Percentiles rank a stretch among this genome's conserved stretches.
These are phyloP conservation scores for Thomomys bottae DNA, from an alignment of 2,113 vertebrate species.

Conservation along the genomic window DNA sequence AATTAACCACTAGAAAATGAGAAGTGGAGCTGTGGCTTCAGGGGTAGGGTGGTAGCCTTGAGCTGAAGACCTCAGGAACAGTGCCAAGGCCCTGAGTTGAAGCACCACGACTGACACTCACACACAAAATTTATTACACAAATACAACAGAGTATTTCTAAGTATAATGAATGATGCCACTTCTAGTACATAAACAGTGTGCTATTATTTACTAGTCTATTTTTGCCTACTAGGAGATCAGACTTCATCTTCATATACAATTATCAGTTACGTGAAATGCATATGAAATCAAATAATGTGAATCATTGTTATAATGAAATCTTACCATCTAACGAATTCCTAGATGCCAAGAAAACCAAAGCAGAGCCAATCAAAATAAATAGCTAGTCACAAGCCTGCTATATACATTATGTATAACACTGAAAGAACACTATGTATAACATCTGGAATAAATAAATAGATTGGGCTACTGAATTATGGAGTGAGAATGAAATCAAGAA, in stretches of 20 bases:
- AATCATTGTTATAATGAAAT: constrained; percentile 50
- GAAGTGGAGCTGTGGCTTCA: no score
- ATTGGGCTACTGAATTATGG: constrained; percentile 16
- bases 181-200: not conserved
- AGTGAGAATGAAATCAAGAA: constrained; percentile 26
- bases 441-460: constrained; percentile 52
- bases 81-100: no score
- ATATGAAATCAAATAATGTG: constrained; percentile 37
- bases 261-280: constrained; percentile 42
- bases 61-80: no score
- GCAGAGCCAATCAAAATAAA: constrained; percentile 16
- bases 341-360: not conserved
- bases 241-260: constrained; percentile 4
- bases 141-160: constrained; percentile 16
- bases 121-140: not conserved
- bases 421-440: not conserved
- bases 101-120: no score
- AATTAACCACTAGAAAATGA: no score
- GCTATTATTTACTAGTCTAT: not conserved
- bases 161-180: not conserved
- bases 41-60: no score
- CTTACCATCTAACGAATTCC: constrained; percentile 4
- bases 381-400: constrained; percentile 11
- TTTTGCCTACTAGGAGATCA: not conserved
- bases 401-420: not conserved